Percentiles rank a stretch among this genome's conserved stretches.
Evolutionary conservation across 2,888 invertebrate species (phyloP).

Genomic region (Tetragnatha montana): DNA sequence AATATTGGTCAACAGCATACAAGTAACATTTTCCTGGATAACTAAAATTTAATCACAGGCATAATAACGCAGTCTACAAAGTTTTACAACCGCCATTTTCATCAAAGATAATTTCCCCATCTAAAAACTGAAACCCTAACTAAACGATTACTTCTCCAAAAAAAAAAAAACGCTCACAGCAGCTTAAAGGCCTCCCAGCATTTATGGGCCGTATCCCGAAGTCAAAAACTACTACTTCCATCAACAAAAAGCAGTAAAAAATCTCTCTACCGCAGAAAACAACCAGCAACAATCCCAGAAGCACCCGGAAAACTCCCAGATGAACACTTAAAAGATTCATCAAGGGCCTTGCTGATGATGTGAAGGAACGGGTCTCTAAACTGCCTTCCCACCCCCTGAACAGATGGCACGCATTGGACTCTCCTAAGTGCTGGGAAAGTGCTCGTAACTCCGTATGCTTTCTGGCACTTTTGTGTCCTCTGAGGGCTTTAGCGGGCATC

Average conservation of each 20-base stretch:
- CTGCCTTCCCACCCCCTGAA: background rate
- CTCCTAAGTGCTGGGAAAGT: background rate
- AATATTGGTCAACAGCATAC: too few relatives aligned
- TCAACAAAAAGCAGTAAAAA: background rate
- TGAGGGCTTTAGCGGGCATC: constrained; percentile 4
- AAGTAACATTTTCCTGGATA: too few relatives aligned
- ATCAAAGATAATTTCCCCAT: too few relatives aligned
- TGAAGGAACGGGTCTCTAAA: background rate
- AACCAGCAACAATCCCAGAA: background rate
- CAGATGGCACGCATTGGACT: background rate
- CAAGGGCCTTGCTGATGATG: background rate
- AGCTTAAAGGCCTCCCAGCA: background rate
- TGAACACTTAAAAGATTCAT: background rate
- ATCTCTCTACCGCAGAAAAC: background rate
- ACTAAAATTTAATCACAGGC: too few relatives aligned
- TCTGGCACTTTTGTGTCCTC: constrained; percentile 10
- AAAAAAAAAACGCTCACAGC: too few relatives aligned
- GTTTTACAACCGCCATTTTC: too few relatives aligned
- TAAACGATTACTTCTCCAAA: too few relatives aligned
- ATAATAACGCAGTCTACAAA: too few relatives aligned
- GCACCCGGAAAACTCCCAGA: background rate
- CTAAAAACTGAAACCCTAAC: too few relatives aligned
- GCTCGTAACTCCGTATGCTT: constrained; percentile 8
- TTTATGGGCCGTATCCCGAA: background rate
- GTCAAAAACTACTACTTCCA: background rate